Evolutionary conservation across 2,888 invertebrate species (phyloP).

Genomic region (Dicycla oo): DNA sequence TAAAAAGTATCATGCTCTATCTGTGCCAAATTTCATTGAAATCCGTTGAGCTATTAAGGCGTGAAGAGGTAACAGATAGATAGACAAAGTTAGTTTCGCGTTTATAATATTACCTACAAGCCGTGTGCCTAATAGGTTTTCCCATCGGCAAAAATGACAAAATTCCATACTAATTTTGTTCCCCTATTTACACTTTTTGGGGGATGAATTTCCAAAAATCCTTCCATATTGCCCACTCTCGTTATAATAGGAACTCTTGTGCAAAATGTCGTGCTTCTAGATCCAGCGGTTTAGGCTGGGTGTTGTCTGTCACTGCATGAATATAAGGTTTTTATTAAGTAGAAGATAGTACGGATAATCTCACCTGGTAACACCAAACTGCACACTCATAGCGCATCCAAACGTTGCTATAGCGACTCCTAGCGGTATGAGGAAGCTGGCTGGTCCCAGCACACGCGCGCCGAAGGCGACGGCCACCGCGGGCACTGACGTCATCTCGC

Average conservation of each 20-base stretch:
- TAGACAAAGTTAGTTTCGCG: not conserved
- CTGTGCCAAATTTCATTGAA: too few species aligned
- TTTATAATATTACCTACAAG: too few species aligned
- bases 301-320: not conserved
- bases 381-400: conserved; percentile 94
- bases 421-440: conserved; percentile 93
- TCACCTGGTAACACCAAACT: conserved; percentile 93
- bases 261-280: not conserved
- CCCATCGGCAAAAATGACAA: too few species aligned
- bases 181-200: too few species aligned
- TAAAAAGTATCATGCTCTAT: too few species aligned
- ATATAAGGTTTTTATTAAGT: not conserved
- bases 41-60: too few species aligned
- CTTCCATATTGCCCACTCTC: not conserved
- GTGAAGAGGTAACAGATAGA: too few species aligned
- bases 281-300: not conserved
- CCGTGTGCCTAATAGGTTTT: too few species aligned
- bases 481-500: conserved; percentile 93
- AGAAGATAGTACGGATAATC: not conserved
- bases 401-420: conserved; percentile 95
- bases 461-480: conserved; percentile 96
- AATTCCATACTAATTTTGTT: not conserved
- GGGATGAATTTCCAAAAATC: not conserved
- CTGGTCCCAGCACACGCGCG: conserved; percentile 91
- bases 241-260: not conserved